phyloP scores from a whole-genome alignment of 2,113 vertebrate genomes.

The Galbula dea region DNA sequence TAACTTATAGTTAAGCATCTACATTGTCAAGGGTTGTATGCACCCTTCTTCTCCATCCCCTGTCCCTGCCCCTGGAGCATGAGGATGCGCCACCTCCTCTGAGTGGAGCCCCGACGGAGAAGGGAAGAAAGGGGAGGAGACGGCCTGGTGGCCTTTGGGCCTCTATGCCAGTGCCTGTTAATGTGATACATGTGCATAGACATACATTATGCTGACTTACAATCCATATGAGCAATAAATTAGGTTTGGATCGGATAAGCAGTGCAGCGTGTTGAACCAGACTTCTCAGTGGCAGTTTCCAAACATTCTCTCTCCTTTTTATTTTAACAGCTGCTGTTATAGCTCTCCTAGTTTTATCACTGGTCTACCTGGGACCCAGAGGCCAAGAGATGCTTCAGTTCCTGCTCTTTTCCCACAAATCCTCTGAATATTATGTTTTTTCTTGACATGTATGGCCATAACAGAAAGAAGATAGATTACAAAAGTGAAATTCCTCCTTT shows the following conservation, averaged over 20 bases:
- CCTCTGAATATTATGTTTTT: background rate
- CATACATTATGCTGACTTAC: background rate
- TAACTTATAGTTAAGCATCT: background rate
- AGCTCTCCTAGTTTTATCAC: background rate
- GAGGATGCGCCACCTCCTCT: background rate
- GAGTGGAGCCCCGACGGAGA: background rate
- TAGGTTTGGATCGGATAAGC: background rate
- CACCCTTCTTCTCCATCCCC: background rate
- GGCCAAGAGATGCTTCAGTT: background rate
- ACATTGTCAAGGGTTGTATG: background rate
- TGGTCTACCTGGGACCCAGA: background rate
- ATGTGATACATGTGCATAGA: background rate
- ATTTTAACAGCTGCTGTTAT: background rate
- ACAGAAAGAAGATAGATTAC: background rate
- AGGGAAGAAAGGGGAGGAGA: background rate
- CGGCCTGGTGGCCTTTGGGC: background rate
- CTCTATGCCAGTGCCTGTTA: too few species aligned
- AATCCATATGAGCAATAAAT: background rate
- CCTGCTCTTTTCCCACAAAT: background rate
- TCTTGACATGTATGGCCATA: background rate
- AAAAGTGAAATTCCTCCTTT: background rate
- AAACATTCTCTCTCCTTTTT: background rate
- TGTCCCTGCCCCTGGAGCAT: background rate
- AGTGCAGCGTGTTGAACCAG: background rate
- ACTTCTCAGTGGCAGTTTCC: background rate